Evolutionary conservation across 2,888 invertebrate genomes (phyloP), one percentile per base, ranked within the genome.

Genomic region (Zelleria hepariella): DNA sequence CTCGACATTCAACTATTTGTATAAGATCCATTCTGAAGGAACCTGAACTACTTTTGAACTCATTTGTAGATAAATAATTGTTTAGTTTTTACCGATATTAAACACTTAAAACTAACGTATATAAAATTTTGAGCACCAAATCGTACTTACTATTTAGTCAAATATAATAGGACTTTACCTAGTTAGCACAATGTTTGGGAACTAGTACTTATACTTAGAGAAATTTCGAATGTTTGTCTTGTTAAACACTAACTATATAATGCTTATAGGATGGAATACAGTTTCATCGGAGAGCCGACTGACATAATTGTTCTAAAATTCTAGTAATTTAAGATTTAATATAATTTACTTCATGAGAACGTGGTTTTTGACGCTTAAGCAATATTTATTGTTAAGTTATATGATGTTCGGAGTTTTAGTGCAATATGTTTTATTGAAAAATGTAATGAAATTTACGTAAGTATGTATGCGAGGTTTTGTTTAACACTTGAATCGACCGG

Each of bases 71-170:
- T 86, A 85, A 85, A 82, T 81, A 81, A 80, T 78, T 78, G 70
- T 73, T 73, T 82, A 83, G 78, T 78, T 77, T 77, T 81, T 78
- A 73, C 72, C 69, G 64, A 80, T 42, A 42, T 75, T 77, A 82
- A 42, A 84, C 85, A 85, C 84, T 79, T 58, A 48, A 32, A 59
- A 49, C 49, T 25, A 82, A 84, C 80, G 80, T 83, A 42, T 78
- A 83, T 80, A 77, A 79, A 69, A 80, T 80, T 82, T 85, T 83
- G 87, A 88, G 87, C 87, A 88, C 87, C 87, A 87, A 88, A 87
- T 87, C 82, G 87, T 88, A 88, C 87, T 88, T 88, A 87, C 85
- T 86, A 81, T 83, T 86, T 86, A 87, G 85, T 83, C 81, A 87
- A 86, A 83, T 84, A 75, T 86, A 82, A 70, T 67, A 72, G 70